These are phyloP conservation scores for Dasysyrphus albostriatus DNA, from an alignment of 2,888 invertebrate species.

Conservation along the genomic window DNA sequence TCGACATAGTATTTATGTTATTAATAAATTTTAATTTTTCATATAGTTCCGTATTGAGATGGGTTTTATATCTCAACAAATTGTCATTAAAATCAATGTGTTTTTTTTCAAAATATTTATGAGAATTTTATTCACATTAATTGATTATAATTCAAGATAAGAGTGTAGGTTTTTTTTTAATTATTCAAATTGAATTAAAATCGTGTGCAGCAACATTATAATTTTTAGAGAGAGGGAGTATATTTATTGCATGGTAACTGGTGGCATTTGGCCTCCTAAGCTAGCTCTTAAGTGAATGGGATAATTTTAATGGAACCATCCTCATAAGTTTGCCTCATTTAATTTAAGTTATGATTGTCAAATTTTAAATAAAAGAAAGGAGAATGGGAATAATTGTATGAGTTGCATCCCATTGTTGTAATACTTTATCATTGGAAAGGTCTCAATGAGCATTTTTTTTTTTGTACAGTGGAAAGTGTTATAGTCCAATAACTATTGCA, in stretches of 20 bases:
- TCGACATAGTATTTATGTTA: not conserved
- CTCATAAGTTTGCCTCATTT: not conserved
- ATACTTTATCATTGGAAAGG: too few species aligned
- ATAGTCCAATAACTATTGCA: too few species aligned
- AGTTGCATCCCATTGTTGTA: too few species aligned
- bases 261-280: not conserved
- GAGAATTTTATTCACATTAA: slow-evolving; percentile 13
- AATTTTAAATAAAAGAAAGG: not conserved
- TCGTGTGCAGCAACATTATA: not conserved
- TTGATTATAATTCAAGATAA: not conserved
- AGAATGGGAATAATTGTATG: too few species aligned
- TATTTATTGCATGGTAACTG: not conserved
- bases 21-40: not conserved
- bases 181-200: not conserved
- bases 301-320: not conserved
- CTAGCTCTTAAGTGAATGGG: not conserved
- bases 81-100: slow-evolving; percentile 6
- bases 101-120: slow-evolving; percentile 2
- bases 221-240: not conserved
- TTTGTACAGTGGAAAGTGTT: too few species aligned
- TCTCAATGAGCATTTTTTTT: too few species aligned
- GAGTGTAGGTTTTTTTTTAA: not conserved
- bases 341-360: not conserved
- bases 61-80: not conserved
- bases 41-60: not conserved